These are phyloP conservation scores for Desmodus rotundus DNA, from an alignment of 2,113 vertebrate species.

Conservation along the genomic window DNA sequence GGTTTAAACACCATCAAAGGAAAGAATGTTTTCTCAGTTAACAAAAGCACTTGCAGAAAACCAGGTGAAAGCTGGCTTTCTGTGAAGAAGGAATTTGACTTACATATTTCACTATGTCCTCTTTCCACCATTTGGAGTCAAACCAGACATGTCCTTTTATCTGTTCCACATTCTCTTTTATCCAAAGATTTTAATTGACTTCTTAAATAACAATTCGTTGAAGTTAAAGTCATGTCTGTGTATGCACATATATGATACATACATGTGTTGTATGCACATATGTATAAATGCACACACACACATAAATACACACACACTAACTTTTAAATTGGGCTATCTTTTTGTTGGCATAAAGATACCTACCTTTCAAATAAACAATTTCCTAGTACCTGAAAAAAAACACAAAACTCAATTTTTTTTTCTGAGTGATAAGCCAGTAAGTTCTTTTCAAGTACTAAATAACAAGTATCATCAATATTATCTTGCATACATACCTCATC, in stretches of 20 bases:
- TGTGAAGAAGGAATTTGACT: neutral
- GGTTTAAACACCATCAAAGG: neutral
- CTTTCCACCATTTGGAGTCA: neutral
- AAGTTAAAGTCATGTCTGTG: neutral
- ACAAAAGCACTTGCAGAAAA: neutral
- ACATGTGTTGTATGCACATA: neutral
- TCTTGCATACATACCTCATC: neutral
- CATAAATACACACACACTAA: neutral
- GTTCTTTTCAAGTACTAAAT: neutral
- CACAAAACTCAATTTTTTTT: neutral
- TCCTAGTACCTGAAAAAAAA: neutral
- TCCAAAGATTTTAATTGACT: neutral
- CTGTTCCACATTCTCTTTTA: neutral
- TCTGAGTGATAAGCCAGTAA: neutral
- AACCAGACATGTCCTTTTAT: neutral
- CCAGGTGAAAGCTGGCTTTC: neutral
- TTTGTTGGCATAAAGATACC: neutral
- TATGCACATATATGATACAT: neutral
- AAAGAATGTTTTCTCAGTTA: neutral
- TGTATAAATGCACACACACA: no score
- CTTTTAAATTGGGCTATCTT: neutral
- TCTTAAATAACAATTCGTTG: neutral
- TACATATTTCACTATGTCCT: neutral
- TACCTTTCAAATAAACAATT: conserved; percentile 8
- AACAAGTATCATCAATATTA: neutral